Evolutionary conservation across 2,113 vertebrate genomes (phyloP), one percentile per base, ranked within the genome.

Genomic region (Synchiropus splendidus): DNA sequence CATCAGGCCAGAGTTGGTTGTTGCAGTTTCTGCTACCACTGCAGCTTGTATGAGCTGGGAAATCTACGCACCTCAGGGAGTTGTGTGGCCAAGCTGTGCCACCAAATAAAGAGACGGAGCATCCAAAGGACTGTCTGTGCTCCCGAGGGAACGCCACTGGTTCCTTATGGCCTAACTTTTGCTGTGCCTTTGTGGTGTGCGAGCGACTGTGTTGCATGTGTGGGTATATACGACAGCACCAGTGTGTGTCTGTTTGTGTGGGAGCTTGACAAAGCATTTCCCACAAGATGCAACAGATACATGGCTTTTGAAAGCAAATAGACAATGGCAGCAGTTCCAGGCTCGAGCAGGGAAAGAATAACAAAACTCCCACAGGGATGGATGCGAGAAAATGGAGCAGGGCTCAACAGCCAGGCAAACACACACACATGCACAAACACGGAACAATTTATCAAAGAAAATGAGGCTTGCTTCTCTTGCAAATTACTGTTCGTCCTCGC

Each of bases 31-130:
- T 51, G 32, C 39, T 10, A 12, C 42, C 35, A 31, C 48, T 42
- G 39, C 34, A 50, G 9, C 45, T 32, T 57, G 48, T 13, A 31
- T n/a, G 42, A 59, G 42, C 45, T 61, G 15, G 27, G 45, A 39
- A 39, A 41, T 51, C 34, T 31, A 35, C 16, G 33, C 6, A 63
- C 70, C 56, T 65, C 10, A 9, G 54, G 67, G 10, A 31, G 46
- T 42, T 36, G 6, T 37, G 16, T 17, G 50, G 37, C 41, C 16
- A 16, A 38, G 38, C 35, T 11, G 49, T 48, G 50, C 36, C 33
- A 39, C 27, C 21, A 44, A 2, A 51, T 14, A 42, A 2, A 39
- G 3, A 45, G 21, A 36, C 13, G 9, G 14, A 27, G n/a, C 41
- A 39, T 55, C 34, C 6, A 21, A 38, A 43, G 45, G 51, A 46